Evolutionary conservation across 2,113 vertebrate species (phyloP).

Genomic region (Corynorhinus townsendii): DNA sequence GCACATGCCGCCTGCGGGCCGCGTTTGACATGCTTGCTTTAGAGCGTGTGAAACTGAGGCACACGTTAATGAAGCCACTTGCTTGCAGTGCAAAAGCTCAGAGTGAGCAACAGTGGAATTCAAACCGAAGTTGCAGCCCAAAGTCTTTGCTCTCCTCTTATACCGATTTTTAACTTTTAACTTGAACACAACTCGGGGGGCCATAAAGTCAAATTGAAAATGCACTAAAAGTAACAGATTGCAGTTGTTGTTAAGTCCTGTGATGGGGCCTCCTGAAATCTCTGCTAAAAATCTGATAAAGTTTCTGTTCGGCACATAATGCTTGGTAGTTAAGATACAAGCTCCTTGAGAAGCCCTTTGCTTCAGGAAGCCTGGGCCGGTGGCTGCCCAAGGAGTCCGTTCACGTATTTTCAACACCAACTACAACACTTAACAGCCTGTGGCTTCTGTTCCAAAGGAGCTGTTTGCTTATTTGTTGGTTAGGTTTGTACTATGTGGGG

Average conservation of each 20-base stretch:
- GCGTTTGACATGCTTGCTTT: too few relatives aligned
- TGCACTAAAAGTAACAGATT: conserved; percentile 62
- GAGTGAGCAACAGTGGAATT: not conserved
- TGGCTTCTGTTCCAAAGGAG: not conserved
- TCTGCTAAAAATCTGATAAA: conserved; percentile 62
- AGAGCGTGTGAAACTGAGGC: not conserved
- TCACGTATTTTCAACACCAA: conserved; percentile 43
- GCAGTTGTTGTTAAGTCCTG: conserved; percentile 50
- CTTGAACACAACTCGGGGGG: conserved; percentile 33
- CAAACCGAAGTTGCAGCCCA: not conserved
- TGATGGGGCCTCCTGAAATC: conserved; percentile 59
- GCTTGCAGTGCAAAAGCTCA: not conserved
- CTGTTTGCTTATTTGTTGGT: not conserved
- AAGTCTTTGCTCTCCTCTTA: not conserved
- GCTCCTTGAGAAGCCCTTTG: conserved; percentile 56
- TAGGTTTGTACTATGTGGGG: not conserved
- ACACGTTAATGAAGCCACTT: not conserved
- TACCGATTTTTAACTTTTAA: conserved; percentile 53
- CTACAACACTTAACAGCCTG: not conserved
- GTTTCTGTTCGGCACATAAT: conserved; percentile 50
- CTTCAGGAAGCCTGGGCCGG: conserved; percentile 43
- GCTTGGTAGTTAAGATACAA: conserved; percentile 54
- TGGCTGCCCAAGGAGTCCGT: not conserved
- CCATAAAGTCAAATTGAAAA: conserved; percentile 59
- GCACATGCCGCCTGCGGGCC: too few relatives aligned